phyloP scores from a whole-genome alignment of 2,797 vertebrate genomes.

The Pseudochromis fuscus region DNA sequence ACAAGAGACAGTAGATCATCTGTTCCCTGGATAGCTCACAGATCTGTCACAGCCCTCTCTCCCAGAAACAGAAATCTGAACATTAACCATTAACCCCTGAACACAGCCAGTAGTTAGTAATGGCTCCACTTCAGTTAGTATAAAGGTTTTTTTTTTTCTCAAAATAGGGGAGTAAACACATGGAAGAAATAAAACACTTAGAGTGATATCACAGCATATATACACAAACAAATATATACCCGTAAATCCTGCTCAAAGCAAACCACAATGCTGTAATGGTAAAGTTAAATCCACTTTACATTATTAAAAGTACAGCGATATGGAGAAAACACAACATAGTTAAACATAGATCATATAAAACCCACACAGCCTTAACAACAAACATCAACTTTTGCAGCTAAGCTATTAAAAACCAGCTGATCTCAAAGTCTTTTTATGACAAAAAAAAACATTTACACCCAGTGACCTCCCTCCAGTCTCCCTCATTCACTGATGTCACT shows the following conservation, averaged over 20 bases:
- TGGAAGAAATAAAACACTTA: neutral
- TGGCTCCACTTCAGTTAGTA: conserved; percentile 59
- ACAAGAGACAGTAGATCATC: conserved; percentile 40
- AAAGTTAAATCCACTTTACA: neutral
- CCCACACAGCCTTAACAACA: neutral
- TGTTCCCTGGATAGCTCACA: conserved; percentile 35
- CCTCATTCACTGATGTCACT: conserved; percentile 23
- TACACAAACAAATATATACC: neutral
- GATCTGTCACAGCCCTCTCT: conserved; percentile 31
- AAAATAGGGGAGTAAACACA: neutral
- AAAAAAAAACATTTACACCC: conserved; percentile 62
- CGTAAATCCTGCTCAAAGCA: neutral
- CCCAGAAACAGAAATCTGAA: conserved; percentile 23
- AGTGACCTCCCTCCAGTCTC: conserved; percentile 31
- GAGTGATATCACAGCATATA: neutral
- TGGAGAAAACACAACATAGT: neutral
- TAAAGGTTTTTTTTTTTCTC: conserved; percentile 31
- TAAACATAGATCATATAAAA: neutral
- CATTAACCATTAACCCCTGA: conserved; percentile 70
- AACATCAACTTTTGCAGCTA: neutral
- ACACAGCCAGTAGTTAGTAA: conserved; percentile 28
- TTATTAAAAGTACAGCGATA: neutral
- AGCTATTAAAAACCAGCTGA: conserved; percentile 17
- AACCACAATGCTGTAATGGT: neutral
- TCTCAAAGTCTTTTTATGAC: conserved; percentile 46